These are phyloP conservation scores for Zootermopsis nevadensis DNA, from an alignment of 2,888 invertebrate genomes.

Conservation along the genomic window DNA sequence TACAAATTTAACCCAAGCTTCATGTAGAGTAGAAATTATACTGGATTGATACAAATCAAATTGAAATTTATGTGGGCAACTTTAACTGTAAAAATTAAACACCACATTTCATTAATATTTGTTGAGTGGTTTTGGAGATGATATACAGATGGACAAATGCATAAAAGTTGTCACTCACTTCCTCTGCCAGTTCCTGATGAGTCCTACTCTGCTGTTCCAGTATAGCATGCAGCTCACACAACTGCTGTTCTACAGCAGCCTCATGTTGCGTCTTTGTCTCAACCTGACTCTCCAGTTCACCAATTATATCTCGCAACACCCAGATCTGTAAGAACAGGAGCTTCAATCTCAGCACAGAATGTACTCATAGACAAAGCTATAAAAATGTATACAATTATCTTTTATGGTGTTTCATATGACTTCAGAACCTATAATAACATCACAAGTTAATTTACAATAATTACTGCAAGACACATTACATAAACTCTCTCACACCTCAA, in stretches of 20 bases:
- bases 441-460: too few species aligned
- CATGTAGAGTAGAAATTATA: neutral
- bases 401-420: too few species aligned
- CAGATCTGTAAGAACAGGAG: conserved; percentile 56
- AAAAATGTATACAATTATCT: too few species aligned
- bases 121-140: neutral
- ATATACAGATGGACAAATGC: neutral
- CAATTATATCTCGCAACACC: conserved; percentile 80
- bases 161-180: conserved; percentile 58
- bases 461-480: too few species aligned
- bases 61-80: neutral
- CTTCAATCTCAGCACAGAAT: too few species aligned
- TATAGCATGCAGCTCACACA: conserved; percentile 68
- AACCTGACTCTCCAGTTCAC: conserved; percentile 80
- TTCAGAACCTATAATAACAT: too few species aligned
- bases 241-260: conserved; percentile 70
- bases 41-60: neutral
- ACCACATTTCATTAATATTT: too few species aligned
- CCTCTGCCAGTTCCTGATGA: conserved; percentile 68
- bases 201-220: conserved; percentile 69
- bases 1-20: too few species aligned
- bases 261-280: conserved; percentile 75
- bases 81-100: too few species aligned
- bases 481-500: too few species aligned
- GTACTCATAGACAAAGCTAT: too few species aligned